Evolutionary conservation across 2,888 invertebrate species (phyloP).

Genomic region (Parnassius apollo): DNA sequence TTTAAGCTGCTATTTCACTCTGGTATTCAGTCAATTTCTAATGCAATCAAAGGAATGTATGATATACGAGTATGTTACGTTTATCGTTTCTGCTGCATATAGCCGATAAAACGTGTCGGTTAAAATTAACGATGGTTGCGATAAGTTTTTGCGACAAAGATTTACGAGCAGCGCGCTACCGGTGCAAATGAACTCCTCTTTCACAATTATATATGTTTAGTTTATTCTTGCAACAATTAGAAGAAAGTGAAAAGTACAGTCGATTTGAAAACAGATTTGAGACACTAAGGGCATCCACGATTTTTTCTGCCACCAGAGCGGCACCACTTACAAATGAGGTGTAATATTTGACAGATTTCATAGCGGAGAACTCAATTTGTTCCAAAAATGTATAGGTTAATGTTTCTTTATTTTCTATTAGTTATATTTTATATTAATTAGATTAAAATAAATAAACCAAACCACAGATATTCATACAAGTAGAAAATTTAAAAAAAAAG

Average conservation of each 20-base stretch:
- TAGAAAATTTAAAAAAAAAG: too few species aligned
- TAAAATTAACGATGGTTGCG: constrained; percentile 8
- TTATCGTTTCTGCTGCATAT: constrained; percentile 1
- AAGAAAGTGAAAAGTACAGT: constrained; percentile 20
- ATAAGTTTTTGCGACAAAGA: constrained; percentile 16
- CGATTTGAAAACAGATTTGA: not conserved
- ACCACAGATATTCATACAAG: too few species aligned
- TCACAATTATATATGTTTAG: constrained; percentile 11
- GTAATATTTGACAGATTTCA: too few species aligned
- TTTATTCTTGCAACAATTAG: constrained; percentile 18
- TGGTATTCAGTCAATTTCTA: not conserved
- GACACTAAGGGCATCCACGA: not conserved
- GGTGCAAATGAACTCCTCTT: constrained; percentile 15
- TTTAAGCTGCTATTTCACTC: too few species aligned
- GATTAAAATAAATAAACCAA: too few species aligned
- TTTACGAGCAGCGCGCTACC: constrained; percentile 12
- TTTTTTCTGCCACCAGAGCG: too few species aligned
- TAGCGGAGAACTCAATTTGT: too few species aligned
- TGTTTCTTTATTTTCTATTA: too few species aligned
- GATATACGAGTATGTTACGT: constrained; percentile 3
- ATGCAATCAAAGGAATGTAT: constrained; percentile 13
- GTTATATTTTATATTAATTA: too few species aligned
- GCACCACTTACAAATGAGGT: too few species aligned
- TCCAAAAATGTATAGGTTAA: too few species aligned
- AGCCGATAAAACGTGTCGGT: constrained; percentile 6